A percentile compares a stretch with the other conserved stretches of the same genome.
Evolutionary conservation across 2,797 vertebrate genomes (phyloP).

Genomic region (Phrynocephalus forsythii): DNA sequence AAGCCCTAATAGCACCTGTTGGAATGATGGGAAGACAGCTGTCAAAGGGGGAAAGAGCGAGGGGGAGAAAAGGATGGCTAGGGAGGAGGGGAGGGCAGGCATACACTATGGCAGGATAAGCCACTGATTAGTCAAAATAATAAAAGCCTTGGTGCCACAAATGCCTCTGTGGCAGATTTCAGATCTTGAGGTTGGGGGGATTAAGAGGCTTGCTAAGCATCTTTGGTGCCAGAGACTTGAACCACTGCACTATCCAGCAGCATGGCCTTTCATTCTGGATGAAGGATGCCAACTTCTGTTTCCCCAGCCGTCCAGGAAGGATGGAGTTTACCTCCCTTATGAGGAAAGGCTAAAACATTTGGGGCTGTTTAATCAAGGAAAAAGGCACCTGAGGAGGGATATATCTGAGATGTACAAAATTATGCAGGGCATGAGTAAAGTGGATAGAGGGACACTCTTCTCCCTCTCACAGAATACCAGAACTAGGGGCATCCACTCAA

Average conservation of each 20-base stretch:
- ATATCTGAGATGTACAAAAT: too few species aligned
- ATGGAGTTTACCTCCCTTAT: too few species aligned
- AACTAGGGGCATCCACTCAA: too few species aligned
- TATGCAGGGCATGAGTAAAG: too few species aligned
- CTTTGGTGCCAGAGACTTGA: too few species aligned
- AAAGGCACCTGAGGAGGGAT: too few species aligned
- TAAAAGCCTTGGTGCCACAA: conserved; percentile 22
- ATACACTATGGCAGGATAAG: conserved; percentile 4
- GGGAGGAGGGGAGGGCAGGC: conserved; percentile 36
- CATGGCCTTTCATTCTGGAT: too few species aligned
- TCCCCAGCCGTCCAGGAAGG: neutral
- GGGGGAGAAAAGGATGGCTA: neutral
- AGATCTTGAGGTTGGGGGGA: neutral
- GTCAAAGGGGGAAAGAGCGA: conserved; percentile 67
- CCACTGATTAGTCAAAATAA: conserved; percentile 58
- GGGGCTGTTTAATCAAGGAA: too few species aligned
- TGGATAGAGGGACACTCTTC: too few species aligned
- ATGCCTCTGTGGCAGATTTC: conserved; percentile 28
- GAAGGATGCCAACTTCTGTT: neutral
- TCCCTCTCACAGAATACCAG: too few species aligned
- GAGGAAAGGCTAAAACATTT: too few species aligned
- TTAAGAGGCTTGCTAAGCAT: neutral
- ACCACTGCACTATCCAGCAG: too few species aligned
- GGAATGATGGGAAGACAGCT: conserved; percentile 90
- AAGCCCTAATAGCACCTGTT: conserved; percentile 91